A percentile compares a stretch with the other conserved stretches of the same genome.
phyloP scores from a whole-genome alignment of 2,797 vertebrate species.

The Loriculus beryllinus region DNA sequence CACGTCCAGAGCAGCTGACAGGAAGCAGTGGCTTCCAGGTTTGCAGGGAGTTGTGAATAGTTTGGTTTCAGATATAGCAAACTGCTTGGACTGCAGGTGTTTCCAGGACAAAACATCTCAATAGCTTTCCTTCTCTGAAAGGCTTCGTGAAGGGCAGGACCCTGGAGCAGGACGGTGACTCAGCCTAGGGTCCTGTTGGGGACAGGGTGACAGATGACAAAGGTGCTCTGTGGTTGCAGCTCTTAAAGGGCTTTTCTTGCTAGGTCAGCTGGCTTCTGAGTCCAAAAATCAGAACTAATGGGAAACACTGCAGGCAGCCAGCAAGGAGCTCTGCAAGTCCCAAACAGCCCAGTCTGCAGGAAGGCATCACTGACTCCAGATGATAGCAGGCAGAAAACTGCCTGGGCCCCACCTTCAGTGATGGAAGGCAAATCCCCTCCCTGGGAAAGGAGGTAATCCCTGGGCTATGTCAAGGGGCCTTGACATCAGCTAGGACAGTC shows the following conservation, averaged over 20 bases:
- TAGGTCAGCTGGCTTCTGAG: not conserved
- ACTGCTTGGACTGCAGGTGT: conserved; percentile 26
- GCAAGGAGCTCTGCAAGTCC: not conserved
- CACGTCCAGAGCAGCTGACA: conserved; percentile 23
- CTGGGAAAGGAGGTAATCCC: not conserved
- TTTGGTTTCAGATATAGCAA: conserved; percentile 22
- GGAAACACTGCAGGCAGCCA: not conserved
- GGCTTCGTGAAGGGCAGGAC: not conserved
- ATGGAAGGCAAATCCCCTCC: not conserved
- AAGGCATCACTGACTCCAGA: not conserved
- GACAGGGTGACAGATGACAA: not conserved
- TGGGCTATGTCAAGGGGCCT: not conserved
- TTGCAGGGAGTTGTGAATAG: conserved; percentile 2
- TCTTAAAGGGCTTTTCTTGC: not conserved
- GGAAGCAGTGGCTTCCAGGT: conserved; percentile 33
- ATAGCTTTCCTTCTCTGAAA: not conserved
- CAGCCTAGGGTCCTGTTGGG: not conserved
- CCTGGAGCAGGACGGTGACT: not conserved
- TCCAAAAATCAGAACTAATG: not conserved
- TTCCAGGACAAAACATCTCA: conserved; percentile 3
- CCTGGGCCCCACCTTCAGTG: not conserved
- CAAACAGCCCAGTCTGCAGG: not conserved
- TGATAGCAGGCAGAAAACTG: not conserved
- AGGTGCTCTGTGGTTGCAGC: not conserved
- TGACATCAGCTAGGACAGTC: not conserved